Evolutionary conservation across 2,113 vertebrate genomes (phyloP), one percentile per base, ranked within the genome.

Genomic region (Procapra przewalskii): DNA sequence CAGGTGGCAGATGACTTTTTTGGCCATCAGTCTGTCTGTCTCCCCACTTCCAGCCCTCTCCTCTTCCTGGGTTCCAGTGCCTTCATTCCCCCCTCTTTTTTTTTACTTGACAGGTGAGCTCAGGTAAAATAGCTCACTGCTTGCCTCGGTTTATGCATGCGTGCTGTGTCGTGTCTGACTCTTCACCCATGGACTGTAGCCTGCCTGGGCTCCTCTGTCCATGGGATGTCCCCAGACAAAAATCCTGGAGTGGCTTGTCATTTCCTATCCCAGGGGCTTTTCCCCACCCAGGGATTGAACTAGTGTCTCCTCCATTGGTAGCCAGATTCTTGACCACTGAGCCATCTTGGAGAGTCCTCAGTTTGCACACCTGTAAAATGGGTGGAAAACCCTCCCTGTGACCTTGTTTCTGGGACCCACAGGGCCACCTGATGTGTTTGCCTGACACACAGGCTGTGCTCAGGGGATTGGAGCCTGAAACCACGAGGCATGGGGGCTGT

Each of bases 381-480:
- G 31, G 1, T 21, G 48, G 21, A 10, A 85, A 40, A 2, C 11
- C 27, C 3, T 9, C 2, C 29, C 16, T 4, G 13, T 27, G 21
- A 50, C 40, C 0, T 60, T 45, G 9, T 40, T 60, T 40, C 21
- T 0, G 7, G 36, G 27, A 40, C 23, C 27, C 12, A 5, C 15
- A 23, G 43, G n/a, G 2, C 36, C 0, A 9, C 67, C 52, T 62
- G 7, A 25, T 11, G 0, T 8, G 5, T 25, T 48, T 64, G 75
- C 7, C 36, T 7, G 43, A 60, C 25, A 2, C 17, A 21, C 67
- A 23, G 23, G 6, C 1, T 7, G 29, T 7, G 64, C 33, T 83
- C 16, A 3, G 0, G 6, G 19, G 33, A 2, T 23, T 0, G 2
- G 64, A 75, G 64, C 40, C 84, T 3, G 31, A 7, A 15, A 14